Evolutionary conservation across 2,888 invertebrate genomes (phyloP), one percentile per base, ranked within the genome.

Genomic region (Alcis repandata): DNA sequence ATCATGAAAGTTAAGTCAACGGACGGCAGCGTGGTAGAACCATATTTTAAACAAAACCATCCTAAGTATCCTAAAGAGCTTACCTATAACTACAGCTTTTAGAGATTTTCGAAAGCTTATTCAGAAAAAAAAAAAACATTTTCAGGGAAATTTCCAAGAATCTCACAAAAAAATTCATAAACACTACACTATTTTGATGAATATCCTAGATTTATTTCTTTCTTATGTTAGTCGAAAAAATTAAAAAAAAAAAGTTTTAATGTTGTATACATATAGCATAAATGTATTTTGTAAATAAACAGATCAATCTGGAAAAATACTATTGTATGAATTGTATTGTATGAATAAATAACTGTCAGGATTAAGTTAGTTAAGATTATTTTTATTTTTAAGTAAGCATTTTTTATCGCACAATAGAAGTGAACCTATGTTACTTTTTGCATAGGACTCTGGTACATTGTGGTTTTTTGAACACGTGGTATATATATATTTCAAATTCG

Each of bases 271-370:
- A n/a, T n/a, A n/a, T 58, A 48, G 36, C 46, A 57, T 57, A 43
- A 1, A 53, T 40, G 15, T 77, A 62, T 56, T 40, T 36, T 63
- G 63, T 63, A 63, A 49, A 63, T 62, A 62, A 62, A 46, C 36
- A 38, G 36, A 53, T 20, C 45, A 53, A 60, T 36, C 13, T 27
- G 45, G 13, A 15, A 69, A 67, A 61, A 63, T 63, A 62, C 22
- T 33, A 51, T 32, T 54, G 36, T 41, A 59, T 32, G n/a, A n/a
- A n/a, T n/a, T n/a, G n/a, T n/a, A n/a, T n/a, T n/a, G n/a, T n/a
- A n/a, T 33, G 33, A 36, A 56, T 32, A 13, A 27, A 51, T 56
- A 56, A 20, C 20, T 49, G 62, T 56, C 41, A 33, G 56, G 41
- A 49, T 33, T 43, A 56, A 41, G n/a, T 56, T 33, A 32, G 49